Percentiles rank a stretch among this genome's conserved stretches.
phyloP scores from a whole-genome alignment of 2,113 vertebrate genomes.

The Anoplopoma fimbria region DNA sequence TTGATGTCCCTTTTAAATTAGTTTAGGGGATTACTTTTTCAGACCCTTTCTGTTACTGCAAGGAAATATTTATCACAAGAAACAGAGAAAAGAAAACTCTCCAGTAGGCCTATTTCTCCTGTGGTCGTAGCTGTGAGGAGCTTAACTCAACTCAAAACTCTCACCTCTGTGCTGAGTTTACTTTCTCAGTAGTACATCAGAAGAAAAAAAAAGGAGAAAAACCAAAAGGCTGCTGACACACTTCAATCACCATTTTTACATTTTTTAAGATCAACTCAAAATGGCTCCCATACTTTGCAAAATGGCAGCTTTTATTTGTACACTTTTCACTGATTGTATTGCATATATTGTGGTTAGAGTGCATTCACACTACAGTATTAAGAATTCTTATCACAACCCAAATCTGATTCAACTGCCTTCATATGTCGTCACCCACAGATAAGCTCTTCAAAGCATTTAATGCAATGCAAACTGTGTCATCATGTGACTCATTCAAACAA shows the following conservation, averaged over 20 bases:
- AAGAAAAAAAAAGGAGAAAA: not conserved
- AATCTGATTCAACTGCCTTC: not conserved
- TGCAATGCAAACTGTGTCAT: not conserved
- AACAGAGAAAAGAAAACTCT: constrained; percentile 5
- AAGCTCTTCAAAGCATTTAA: too few relatives aligned
- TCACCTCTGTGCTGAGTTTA: not conserved
- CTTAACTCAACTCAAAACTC: not conserved
- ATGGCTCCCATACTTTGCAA: not conserved
- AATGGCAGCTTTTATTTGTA: not conserved
- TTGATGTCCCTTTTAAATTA: constrained; percentile 26
- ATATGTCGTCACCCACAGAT: not conserved
- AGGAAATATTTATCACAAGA: constrained; percentile 17
- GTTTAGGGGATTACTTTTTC: constrained; percentile 19
- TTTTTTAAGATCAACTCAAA: not conserved
- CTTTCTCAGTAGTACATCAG: constrained; percentile 2
- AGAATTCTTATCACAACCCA: too few relatives aligned
- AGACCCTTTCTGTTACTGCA: constrained; percentile 7
- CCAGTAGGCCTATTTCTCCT: not conserved
- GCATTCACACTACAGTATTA: not conserved
- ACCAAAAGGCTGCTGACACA: not conserved
- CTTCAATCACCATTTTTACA: not conserved
- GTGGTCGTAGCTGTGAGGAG: not conserved
- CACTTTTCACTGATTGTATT: not conserved
- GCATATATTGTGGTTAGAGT: not conserved
- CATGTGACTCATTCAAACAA: not conserved